Evolutionary conservation across 2,888 invertebrate species (phyloP).

Genomic region (Tridacna crocea): DNA sequence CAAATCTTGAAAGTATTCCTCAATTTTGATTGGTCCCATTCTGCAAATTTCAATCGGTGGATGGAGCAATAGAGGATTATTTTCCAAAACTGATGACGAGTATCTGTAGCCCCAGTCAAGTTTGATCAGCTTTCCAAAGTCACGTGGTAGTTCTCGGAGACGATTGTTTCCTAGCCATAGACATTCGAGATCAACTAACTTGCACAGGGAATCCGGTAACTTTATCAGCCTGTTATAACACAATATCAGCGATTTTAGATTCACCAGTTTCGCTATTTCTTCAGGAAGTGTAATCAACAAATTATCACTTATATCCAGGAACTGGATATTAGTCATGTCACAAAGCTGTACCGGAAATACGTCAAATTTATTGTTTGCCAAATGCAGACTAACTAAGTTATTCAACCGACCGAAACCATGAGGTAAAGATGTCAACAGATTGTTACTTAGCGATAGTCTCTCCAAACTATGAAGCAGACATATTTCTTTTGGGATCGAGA

Average conservation of each 20-base stretch:
- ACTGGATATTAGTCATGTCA: slow-evolving; percentile 77
- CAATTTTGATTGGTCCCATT: slow-evolving; percentile 81
- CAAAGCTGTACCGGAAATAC: slow-evolving; percentile 80
- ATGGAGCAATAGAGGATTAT: slow-evolving; percentile 78
- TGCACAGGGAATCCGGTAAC: slow-evolving; percentile 82
- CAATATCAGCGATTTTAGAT: slow-evolving; percentile 81
- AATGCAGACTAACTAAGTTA: slow-evolving; percentile 79
- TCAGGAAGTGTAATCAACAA: slow-evolving; percentile 75
- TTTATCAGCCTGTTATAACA: slow-evolving; percentile 81
- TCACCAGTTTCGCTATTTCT: slow-evolving; percentile 80
- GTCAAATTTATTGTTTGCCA: slow-evolving; percentile 83
- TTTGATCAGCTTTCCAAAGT: slow-evolving; percentile 78
- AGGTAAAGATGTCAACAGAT: slow-evolving; percentile 77
- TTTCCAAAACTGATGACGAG: slow-evolving; percentile 80
- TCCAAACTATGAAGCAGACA: slow-evolving; percentile 79
- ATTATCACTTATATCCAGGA: slow-evolving; percentile 84
- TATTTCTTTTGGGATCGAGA: slow-evolving; percentile 79
- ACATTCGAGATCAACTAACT: slow-evolving; percentile 81
- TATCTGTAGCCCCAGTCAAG: slow-evolving; percentile 82
- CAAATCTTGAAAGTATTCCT: slow-evolving; percentile 68
- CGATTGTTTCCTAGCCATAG: slow-evolving; percentile 84
- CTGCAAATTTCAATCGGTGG: slow-evolving; percentile 83
- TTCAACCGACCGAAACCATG: slow-evolving; percentile 74
- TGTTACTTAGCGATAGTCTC: slow-evolving; percentile 83
- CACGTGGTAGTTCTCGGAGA: slow-evolving; percentile 78